Conservation (phyloP, 2,113 vertebrate species). For the Eubucco bourcierii region DNA sequence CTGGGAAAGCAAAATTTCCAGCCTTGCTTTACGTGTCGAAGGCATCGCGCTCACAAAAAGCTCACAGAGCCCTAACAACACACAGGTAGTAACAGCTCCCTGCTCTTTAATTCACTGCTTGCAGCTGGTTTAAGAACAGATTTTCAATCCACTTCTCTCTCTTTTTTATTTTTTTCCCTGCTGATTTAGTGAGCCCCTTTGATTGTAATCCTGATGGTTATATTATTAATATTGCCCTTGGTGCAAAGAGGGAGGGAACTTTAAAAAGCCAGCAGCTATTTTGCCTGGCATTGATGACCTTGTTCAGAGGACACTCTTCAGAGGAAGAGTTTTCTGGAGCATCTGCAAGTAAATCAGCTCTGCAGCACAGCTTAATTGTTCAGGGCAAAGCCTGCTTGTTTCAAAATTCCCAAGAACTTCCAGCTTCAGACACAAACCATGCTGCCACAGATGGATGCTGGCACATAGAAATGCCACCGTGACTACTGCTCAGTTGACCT, state of each 20-base stretch:
- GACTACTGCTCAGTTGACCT: slow-evolving; percentile 37
- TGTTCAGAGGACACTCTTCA: slow-evolving; percentile 36
- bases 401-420: slow-evolving; percentile 54
- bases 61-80: slow-evolving; percentile 46
- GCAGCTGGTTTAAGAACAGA: slow-evolving; percentile 49
- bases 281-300: slow-evolving; percentile 16
- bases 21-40: neutral
- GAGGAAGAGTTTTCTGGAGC: slow-evolving; percentile 17
- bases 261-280: slow-evolving; percentile 20
- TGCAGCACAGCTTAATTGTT: slow-evolving; percentile 38
- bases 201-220: slow-evolving; percentile 24
- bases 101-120: slow-evolving; percentile 44
- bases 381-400: neutral
- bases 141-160: slow-evolving; percentile 51
- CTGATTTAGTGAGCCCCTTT: slow-evolving; percentile 47
- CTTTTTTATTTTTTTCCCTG: slow-evolving; percentile 20
- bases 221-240: slow-evolving; percentile 48
- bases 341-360: slow-evolving; percentile 45
- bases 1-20: neutral
- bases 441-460: slow-evolving; percentile 55
- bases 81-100: slow-evolving; percentile 9
- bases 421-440: neutral
- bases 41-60: neutral
- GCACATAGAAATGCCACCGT: slow-evolving; percentile 45
- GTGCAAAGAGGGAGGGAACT: slow-evolving; percentile 7